Conservation (phyloP, 1,140 invertebrate genomes). For the Neodiprion pinetum region DNA sequence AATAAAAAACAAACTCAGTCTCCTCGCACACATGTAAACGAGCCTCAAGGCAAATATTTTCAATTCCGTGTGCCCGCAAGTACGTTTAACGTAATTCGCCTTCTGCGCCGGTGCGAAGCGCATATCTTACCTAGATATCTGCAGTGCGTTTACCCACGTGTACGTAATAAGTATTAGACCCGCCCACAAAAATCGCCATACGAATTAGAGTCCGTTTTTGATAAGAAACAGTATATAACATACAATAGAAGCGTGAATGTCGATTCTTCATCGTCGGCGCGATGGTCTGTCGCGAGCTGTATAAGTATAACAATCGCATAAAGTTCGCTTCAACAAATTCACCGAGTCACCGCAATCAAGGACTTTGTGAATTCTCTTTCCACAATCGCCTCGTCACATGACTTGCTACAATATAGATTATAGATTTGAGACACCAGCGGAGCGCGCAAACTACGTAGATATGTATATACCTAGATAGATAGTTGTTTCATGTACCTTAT, state of each 20-base stretch:
- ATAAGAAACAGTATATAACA: too few relatives aligned
- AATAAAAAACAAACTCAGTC: background rate
- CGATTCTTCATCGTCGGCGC: too few relatives aligned
- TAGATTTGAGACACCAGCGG: conserved; percentile 1
- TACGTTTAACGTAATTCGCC: background rate
- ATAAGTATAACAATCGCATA: background rate
- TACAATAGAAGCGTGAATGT: too few relatives aligned
- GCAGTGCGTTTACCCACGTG: too few relatives aligned
- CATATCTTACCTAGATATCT: background rate
- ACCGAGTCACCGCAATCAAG: conserved; percentile 2
- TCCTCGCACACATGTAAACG: too few relatives aligned
- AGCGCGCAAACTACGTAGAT: too few relatives aligned
- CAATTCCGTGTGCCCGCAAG: background rate
- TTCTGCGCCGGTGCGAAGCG: background rate
- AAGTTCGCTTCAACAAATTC: background rate
- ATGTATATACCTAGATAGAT: too few relatives aligned
- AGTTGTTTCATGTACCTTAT: too few relatives aligned
- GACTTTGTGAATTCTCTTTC: background rate
- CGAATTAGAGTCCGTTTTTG: too few relatives aligned
- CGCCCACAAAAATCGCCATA: too few relatives aligned
- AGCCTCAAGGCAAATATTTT: background rate
- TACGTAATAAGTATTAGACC: too few relatives aligned
- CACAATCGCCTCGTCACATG: background rate
- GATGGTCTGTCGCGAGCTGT: too few relatives aligned
- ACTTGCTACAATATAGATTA: conserved; percentile 7